Evolutionary conservation across 2,888 invertebrate genomes (phyloP).

Genomic region (Helicoverpa assulta): DNA sequence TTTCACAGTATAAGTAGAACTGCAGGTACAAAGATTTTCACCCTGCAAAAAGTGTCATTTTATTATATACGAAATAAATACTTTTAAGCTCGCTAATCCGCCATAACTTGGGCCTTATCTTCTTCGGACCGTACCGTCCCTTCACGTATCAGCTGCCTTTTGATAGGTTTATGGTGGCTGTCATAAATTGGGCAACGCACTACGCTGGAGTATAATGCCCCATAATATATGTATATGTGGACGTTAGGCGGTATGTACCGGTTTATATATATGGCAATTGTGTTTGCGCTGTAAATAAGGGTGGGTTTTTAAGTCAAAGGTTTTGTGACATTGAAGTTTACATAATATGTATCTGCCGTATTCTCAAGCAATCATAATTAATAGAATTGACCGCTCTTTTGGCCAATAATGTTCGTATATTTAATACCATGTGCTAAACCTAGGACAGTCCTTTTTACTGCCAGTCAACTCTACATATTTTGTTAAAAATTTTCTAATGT

Average conservation of each 20-base stretch:
- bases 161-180: conserved; percentile 79
- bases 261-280: conserved; percentile 1
- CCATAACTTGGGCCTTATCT: conserved; percentile 22
- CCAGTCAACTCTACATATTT: too few species aligned
- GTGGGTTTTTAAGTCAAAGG: background rate
- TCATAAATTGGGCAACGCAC: conserved; percentile 69
- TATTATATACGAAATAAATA: background rate
- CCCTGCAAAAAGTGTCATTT: background rate
- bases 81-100: conserved; percentile 1
- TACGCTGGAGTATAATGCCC: conserved; percentile 38
- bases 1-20: too few species aligned
- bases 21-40: background rate
- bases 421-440: too few species aligned
- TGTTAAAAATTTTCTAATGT: too few species aligned
- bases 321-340: too few species aligned
- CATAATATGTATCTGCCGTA: too few species aligned
- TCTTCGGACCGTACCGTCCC: conserved; percentile 66
- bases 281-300: conserved; percentile 7
- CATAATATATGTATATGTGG: conserved; percentile 38
- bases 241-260: conserved; percentile 9
- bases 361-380: too few species aligned
- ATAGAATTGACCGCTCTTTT: too few species aligned
- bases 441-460: too few species aligned
- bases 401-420: too few species aligned
- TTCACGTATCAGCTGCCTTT: conserved; percentile 76